Base-by-base conservation (phyloP, 1,140 invertebrate species). In the Drosophila miranda region DNA sequence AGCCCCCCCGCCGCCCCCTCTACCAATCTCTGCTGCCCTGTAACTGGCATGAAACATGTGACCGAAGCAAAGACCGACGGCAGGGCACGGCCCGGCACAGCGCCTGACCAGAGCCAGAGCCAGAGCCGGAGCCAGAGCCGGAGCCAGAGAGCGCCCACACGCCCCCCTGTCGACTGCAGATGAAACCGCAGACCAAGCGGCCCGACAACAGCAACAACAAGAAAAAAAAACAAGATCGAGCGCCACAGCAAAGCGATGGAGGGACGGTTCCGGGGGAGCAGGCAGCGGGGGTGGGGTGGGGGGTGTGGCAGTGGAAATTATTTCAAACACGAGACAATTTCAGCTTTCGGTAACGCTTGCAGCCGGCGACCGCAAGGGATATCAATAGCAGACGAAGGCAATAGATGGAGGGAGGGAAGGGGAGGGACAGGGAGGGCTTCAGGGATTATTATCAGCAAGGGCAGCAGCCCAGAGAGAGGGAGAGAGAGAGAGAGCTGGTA, bases 41-140 rank as follows among this genome's bases (percentile, higher is more conserved):
- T 67, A 71, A 68, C 73, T 86, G 81, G 77, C 81, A 87, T 86
- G 78, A 81, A 87, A 86, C 81, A 86, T 86, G 78, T 83, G 81
- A 86, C 82, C 78, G 66, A 77, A 67, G 61, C 74, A 44, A 59
- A 56, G 60, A 55, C 55, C 54, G n/a, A n/a, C 51, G 53, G 62
- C 50, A 53, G 53, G 57, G 72, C 64, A 8, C 28, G 28, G 28
- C 7, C 0, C 23, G 4, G 5, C 4, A 38, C 11, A 38, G 9
- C 34, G 34, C 11, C 66, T 70, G 57, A 55, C 74, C 67, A 70
- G 43, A 38, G 34, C 19, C 19, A 19, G 19, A 30, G n/a, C 44
- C 56, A 28, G 46, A 28, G 28, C 19, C 19, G 8, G 28, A 5
- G 23, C 26, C 26, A 6, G 46, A 28, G 28, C 19, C 19, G 8